phyloP scores from a whole-genome alignment of 2,113 vertebrate species.

The Dinomys branickii region DNA sequence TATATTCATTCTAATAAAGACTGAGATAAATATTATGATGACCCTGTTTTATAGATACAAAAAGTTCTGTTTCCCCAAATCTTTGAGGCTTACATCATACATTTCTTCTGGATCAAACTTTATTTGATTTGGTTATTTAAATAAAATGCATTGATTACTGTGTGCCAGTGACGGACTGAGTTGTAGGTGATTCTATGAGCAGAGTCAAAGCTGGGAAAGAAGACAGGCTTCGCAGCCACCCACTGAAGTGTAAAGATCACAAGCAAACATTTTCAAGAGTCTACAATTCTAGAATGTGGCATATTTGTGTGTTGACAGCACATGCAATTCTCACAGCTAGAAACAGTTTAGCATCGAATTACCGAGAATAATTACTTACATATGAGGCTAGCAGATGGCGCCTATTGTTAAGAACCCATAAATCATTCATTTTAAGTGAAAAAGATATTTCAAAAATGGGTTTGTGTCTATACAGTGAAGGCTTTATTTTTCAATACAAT shows the following conservation, averaged over 20 bases:
- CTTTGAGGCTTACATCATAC: background rate
- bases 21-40: background rate
- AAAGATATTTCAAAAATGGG: conserved; percentile 18
- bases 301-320: conserved; percentile 27
- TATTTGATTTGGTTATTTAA: conserved; percentile 40
- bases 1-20: background rate
- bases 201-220: background rate
- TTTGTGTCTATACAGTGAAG: background rate
- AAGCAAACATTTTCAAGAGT: conserved; percentile 38
- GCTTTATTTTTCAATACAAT: background rate
- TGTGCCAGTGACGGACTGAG: background rate
- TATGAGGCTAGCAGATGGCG: conserved; percentile 58
- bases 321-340: conserved; percentile 40
- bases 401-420: conserved; percentile 54
- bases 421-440: conserved; percentile 19
- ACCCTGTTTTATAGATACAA: background rate
- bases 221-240: background rate
- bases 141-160: conserved; percentile 3
- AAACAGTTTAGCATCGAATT: conserved; percentile 59
- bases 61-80: background rate
- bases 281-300: conserved; percentile 31
- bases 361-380: conserved; percentile 61
- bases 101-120: conserved; percentile 26
- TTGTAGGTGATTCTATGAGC: conserved; percentile 24
- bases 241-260: conserved; percentile 30